Percentiles rank a stretch among this genome's conserved stretches.
These are phyloP conservation scores for Coreoperca whiteheadi DNA, from an alignment of 2,113 vertebrate genomes.

Conservation along the genomic window DNA sequence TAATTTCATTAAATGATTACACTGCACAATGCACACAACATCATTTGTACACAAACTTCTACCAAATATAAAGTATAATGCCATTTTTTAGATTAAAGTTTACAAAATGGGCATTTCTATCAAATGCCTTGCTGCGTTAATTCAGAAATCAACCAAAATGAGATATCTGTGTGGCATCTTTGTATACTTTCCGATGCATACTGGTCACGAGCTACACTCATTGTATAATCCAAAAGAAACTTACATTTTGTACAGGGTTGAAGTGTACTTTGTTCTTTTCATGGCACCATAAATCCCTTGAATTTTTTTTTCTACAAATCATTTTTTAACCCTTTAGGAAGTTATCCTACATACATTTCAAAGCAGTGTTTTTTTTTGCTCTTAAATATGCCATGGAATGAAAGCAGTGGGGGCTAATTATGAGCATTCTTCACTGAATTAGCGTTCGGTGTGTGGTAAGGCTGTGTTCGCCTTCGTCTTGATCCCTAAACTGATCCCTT, in stretches of 20 bases:
- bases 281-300: slow-evolving; percentile 54
- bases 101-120: background rate
- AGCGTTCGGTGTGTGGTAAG: slow-evolving; percentile 94
- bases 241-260: slow-evolving; percentile 37
- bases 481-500: slow-evolving; percentile 94
- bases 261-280: slow-evolving; percentile 66
- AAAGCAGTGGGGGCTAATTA: slow-evolving; percentile 93
- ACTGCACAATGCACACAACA: background rate
- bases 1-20: background rate
- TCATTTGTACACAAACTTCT: background rate
- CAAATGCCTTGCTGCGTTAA: background rate
- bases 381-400: slow-evolving; percentile 91
- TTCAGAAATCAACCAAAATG: background rate
- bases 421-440: slow-evolving; percentile 98
- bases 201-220: slow-evolving; percentile 40
- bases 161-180: slow-evolving; percentile 22
- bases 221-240: slow-evolving; percentile 57
- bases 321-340: slow-evolving; percentile 87
- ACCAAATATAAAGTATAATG: background rate
- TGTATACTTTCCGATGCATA: slow-evolving; percentile 6
- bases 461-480: slow-evolving; percentile 89
- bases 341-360: slow-evolving; percentile 90
- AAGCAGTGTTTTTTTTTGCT: slow-evolving; percentile 84
- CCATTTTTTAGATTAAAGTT: background rate
- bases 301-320: slow-evolving; percentile 35